These are phyloP conservation scores for Excalfactoria chinensis DNA, from an alignment of 2,113 vertebrate species.

Conservation along the genomic window DNA sequence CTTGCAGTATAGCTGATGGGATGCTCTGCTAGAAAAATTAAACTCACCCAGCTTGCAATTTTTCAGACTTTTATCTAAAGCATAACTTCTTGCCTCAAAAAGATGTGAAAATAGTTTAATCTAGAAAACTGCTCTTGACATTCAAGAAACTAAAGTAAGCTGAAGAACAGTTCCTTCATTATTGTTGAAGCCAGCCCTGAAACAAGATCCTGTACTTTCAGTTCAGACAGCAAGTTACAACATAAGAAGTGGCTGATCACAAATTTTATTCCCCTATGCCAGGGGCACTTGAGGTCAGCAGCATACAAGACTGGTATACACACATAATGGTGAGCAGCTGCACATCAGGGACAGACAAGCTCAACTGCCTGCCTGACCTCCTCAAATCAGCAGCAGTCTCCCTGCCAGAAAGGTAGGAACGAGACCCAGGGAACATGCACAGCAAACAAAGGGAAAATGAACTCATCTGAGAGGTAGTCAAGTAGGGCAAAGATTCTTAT, in stretches of 20 bases:
- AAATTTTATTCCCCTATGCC: background rate
- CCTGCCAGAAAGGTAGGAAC: fast-evolving
- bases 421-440: background rate
- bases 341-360: background rate
- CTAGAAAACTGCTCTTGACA: background rate
- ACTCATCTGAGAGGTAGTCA: background rate
- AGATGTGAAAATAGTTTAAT: background rate
- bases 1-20: background rate
- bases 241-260: background rate
- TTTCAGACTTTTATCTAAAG: background rate
- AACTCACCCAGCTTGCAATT: background rate
- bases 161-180: background rate
- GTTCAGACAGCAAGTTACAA: background rate
- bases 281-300: background rate
- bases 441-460: background rate
- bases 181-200: background rate
- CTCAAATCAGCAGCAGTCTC: background rate
- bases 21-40: background rate
- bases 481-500: background rate
- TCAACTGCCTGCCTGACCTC: background rate
- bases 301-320: background rate
- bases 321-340: fast-evolving
- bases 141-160: background rate
- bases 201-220: background rate
- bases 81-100: background rate